Evolutionary conservation across 2,797 vertebrate species (phyloP).

Genomic region (Bovichtus diacanthus): DNA sequence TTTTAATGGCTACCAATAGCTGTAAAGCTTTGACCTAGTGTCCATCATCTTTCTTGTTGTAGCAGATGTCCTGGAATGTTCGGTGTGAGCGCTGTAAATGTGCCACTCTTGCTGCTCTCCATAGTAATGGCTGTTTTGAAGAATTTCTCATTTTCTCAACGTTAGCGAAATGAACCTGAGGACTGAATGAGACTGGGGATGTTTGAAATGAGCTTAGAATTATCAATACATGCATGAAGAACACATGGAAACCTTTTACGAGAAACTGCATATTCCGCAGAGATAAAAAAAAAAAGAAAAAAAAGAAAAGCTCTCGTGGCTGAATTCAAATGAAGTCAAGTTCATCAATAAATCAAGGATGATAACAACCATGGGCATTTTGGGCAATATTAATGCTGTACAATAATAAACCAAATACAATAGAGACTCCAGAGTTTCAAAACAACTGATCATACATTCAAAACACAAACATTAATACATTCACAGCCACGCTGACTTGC

Average conservation of each 20-base stretch:
- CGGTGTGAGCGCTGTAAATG: too few species aligned
- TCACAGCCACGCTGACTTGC: neutral
- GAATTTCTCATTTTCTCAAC: slow-evolving; percentile 42
- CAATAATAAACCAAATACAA: slow-evolving; percentile 6
- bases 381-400: neutral
- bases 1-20: neutral
- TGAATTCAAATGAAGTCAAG: neutral
- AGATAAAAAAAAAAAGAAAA: slow-evolving; percentile 18
- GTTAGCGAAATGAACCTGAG: slow-evolving; percentile 43
- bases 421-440: neutral
- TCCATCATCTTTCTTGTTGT: neutral
- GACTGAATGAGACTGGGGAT: slow-evolving; percentile 4
- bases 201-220: slow-evolving; percentile 34
- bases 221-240: slow-evolving; percentile 48
- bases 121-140: slow-evolving; percentile 29
- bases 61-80: neutral
- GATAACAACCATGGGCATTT: slow-evolving; percentile 5
- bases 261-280: neutral
- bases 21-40: neutral
- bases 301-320: neutral
- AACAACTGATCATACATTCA: neutral
- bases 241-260: neutral
- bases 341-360: slow-evolving; percentile 18
- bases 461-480: neutral
- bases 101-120: slow-evolving; percentile 27